Percentiles rank a stretch among this genome's conserved stretches.
Evolutionary conservation across 2,797 vertebrate genomes (phyloP).

Genomic region (Phrynocephalus guinanensis): DNA sequence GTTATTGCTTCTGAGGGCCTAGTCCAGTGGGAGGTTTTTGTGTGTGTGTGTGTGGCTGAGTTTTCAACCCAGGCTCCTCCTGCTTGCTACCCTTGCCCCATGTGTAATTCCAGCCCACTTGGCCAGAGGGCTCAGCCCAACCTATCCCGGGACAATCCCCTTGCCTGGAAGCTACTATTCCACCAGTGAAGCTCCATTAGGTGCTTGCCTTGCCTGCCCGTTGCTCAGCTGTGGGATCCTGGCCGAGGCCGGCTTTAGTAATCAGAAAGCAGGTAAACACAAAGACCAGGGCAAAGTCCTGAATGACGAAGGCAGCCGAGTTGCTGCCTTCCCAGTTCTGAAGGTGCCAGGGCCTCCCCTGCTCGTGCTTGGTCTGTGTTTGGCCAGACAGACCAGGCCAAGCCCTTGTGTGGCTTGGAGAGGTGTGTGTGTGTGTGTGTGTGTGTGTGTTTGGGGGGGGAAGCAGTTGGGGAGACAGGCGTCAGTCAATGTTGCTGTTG

Average conservation of each 20-base stretch:
- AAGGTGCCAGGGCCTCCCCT: neutral
- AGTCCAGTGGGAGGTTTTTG: too few relatives aligned
- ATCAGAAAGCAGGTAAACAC: too few relatives aligned
- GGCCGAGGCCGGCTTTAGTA: neutral
- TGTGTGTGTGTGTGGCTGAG: too few relatives aligned
- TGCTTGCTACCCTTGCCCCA: neutral
- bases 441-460: too few relatives aligned
- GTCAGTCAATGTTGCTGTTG: neutral
- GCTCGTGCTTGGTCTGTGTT: neutral
- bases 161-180: neutral
- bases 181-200: neutral
- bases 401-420: too few relatives aligned
- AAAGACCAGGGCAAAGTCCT: too few relatives aligned
- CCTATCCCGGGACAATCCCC: neutral
- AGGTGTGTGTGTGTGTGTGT: too few relatives aligned
- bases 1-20: too few relatives aligned
- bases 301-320: fast-evolving
- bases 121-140: too few relatives aligned
- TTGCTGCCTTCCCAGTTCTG: neutral
- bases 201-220: too few relatives aligned
- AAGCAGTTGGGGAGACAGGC: neutral
- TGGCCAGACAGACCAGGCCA: neutral
- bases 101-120: too few relatives aligned
- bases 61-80: neutral
- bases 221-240: neutral